A percentile compares a stretch with the other conserved stretches of the same genome.
These are phyloP conservation scores for Microchirus variegatus DNA, from an alignment of 2,797 vertebrate genomes.

Conservation along the genomic window DNA sequence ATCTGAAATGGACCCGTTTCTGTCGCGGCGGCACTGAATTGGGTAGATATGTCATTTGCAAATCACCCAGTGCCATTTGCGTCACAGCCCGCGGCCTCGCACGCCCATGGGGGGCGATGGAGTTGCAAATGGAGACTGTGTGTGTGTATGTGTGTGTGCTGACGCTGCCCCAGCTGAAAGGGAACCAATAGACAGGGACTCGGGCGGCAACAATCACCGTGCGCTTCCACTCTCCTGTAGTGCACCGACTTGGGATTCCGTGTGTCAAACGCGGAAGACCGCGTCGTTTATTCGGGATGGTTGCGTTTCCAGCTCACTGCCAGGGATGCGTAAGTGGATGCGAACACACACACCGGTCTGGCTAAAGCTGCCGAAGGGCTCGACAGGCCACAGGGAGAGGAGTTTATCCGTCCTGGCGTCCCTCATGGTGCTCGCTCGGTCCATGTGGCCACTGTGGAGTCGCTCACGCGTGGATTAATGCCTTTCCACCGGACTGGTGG, in stretches of 20 bases:
- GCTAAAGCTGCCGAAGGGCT: constrained; percentile 39
- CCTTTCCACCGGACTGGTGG: constrained; percentile 39
- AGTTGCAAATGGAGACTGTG: constrained; percentile 79
- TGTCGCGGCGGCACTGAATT: constrained; percentile 56
- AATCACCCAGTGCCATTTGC: constrained; percentile 80
- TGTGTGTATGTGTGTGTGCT: constrained; percentile 57
- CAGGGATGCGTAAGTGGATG: constrained; percentile 72
- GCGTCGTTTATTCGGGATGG: constrained; percentile 41
- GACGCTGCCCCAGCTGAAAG: constrained; percentile 76
- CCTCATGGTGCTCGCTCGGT: constrained; percentile 67
- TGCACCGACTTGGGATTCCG: constrained; percentile 43
- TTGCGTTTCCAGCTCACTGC: constrained; percentile 40
- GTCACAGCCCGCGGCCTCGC: constrained; percentile 80
- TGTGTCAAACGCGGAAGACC: constrained; percentile 62
- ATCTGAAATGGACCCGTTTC: constrained; percentile 37
- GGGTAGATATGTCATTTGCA: constrained; percentile 69
- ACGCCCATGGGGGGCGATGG: constrained; percentile 81
- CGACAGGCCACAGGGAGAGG: constrained; percentile 56
- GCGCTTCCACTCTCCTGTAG: constrained; percentile 59
- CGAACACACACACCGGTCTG: constrained; percentile 28
- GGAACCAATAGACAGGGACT: constrained; percentile 67
- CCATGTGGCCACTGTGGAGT: constrained; percentile 68
- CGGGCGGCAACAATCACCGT: constrained; percentile 67
- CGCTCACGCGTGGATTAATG: constrained; percentile 49
- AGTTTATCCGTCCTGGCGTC: constrained; percentile 40